A percentile compares a stretch with the other conserved stretches of the same genome.
Evolutionary conservation across 35 echinoderm and acorn worm species (phyloP).

Genomic region (Ophiothrix spiculata): DNA sequence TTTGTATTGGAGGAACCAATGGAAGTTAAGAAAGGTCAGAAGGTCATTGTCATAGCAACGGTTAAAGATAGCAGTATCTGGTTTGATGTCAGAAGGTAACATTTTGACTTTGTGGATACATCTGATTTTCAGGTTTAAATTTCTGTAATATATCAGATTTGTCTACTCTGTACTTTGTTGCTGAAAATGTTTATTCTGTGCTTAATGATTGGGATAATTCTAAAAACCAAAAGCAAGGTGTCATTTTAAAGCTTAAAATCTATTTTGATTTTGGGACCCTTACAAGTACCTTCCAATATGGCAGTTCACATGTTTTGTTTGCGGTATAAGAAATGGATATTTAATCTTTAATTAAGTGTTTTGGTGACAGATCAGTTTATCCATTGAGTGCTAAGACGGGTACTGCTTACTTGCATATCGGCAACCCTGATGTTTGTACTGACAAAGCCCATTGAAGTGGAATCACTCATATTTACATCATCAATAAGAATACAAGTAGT

Average conservation of each 20-base stretch:
- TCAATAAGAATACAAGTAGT: too few relatives aligned
- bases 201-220: background rate
- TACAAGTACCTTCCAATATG: too few relatives aligned
- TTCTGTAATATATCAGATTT: background rate
- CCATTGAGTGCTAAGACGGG: too few relatives aligned
- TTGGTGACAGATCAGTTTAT: too few relatives aligned
- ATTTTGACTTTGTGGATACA: conserved; percentile 11
- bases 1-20: background rate
- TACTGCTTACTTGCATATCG: too few relatives aligned
- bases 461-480: too few relatives aligned
- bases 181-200: background rate
- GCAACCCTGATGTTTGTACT: too few relatives aligned
- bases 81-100: background rate
- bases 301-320: too few relatives aligned
- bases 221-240: background rate
- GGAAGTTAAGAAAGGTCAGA: conserved; percentile 12
- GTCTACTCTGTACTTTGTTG: background rate
- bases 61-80: conserved; percentile 11
- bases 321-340: too few relatives aligned
- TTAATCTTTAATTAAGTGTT: too few relatives aligned
- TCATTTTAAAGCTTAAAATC: background rate
- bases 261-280: too few relatives aligned
- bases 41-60: conserved; percentile 9
- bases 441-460: too few relatives aligned
- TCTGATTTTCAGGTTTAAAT: background rate